Base-by-base conservation (phyloP, 2,113 vertebrate species). In the Ailurus styani region DNA sequence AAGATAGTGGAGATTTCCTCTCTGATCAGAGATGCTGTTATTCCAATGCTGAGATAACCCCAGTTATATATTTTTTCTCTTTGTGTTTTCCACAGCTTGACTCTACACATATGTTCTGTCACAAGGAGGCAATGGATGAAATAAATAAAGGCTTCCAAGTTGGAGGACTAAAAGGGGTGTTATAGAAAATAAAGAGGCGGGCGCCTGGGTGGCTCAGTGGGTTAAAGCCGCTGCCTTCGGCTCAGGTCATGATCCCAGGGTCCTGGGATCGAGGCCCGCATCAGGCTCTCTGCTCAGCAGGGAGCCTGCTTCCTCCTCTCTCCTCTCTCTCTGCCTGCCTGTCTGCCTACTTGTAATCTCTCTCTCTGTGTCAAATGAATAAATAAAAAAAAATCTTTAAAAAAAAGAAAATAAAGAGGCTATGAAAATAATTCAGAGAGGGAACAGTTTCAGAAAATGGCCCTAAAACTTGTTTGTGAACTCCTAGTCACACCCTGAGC, bases 101-200 rank as follows among this genome's bases (percentile, higher is more conserved):
- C 25, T 3, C 4, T 18, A 81, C 8, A 90, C 5, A 1, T 21
- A 2, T n/a, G 29, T 23, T 45, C 11, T 66, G 6, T 50, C 6
- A 5, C 42, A 5, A 37, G 23, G n/a, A 17, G 2, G 55, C 4
- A 42, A 2, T 47, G 42, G 1, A 1, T 15, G 5, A 3, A 27
- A 5, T 66, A 94, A 62, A 45, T 34, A 94, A 54, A 37, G 25
- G 20, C 14, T 73, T 81, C 73, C 40, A 31, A 1, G 23, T 2
- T 50, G 15, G 3, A 29, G 1, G 13, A 55, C 27, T 60, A 15
- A 64, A 89, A 13, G 2, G 11, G 34, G 8, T 52, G 8, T 45
- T 55, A 15, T 37, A 73, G 37, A 64, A 78, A 45, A 47, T 75
- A 0, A 3, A 10, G n/a, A 73, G 12, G 7, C 42, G n/a, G n/a